Percentiles rank a stretch among this genome's conserved stretches.
Conservation (phyloP, 1,140 invertebrate species). For the Bursaphelenchus mucronatus region DNA sequence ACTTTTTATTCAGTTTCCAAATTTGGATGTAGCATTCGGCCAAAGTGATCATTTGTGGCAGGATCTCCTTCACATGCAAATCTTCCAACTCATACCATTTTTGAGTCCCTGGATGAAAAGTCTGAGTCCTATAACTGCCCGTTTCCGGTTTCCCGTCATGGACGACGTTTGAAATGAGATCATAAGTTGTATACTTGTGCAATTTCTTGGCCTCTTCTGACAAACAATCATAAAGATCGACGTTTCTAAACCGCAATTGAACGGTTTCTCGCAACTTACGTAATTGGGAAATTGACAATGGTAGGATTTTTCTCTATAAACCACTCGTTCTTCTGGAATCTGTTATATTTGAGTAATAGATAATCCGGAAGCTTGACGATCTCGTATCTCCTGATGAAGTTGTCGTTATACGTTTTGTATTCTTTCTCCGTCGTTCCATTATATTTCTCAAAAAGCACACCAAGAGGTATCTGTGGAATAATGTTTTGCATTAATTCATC, state of each 20-base stretch:
- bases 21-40: constrained; percentile 95
- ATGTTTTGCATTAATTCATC: constrained; percentile 54
- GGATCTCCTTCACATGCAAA: constrained; percentile 91
- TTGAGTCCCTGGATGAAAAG: constrained; percentile 79
- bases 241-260: constrained; percentile 70
- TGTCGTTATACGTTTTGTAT: constrained; percentile 98
- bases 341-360: constrained; percentile 86
- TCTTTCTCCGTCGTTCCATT: constrained; percentile 91
- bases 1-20: constrained; percentile 45
- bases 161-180: constrained; percentile 93
- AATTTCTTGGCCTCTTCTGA: constrained; percentile 64
- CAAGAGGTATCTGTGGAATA: constrained; percentile 73
- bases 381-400: constrained; percentile 93
- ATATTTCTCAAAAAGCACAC: constrained; percentile 86
- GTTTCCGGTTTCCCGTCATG: constrained; percentile 89
- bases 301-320: constrained; percentile 99
- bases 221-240: constrained; percentile 93
- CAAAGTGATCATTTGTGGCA: constrained; percentile 98
- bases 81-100: constrained; percentile 95
- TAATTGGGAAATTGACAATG: constrained; percentile 98
- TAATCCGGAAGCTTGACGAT: constrained; percentile 90
- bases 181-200: constrained; percentile 80
- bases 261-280: constrained; percentile 68
- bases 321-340: constrained; percentile 98
- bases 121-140: constrained; percentile 85